These are phyloP conservation scores for Leistus spinibarbis DNA, from an alignment of 2,888 invertebrate genomes.

Conservation along the genomic window DNA sequence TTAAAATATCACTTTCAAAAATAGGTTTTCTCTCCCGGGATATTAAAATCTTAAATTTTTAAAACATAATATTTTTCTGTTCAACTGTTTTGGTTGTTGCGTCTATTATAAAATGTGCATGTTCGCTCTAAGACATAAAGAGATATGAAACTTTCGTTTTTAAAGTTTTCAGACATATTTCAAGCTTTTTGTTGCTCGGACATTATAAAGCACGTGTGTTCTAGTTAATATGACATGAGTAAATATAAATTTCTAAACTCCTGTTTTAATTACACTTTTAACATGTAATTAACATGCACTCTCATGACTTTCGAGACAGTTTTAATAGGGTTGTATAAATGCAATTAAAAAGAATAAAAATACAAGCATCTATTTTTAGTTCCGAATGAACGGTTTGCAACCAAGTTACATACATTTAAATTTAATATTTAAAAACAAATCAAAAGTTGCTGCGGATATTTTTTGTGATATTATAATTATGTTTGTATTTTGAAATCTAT, in stretches of 20 bases:
- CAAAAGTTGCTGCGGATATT: not conserved
- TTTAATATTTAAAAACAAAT: not conserved
- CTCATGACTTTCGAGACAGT: not conserved
- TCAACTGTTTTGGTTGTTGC: not conserved
- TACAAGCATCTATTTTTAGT: not conserved
- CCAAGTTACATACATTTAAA: not conserved
- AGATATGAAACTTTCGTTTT: not conserved
- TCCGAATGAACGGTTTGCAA: not conserved
- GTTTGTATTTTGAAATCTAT: too few relatives aligned
- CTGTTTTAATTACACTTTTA: not conserved
- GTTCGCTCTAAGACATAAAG: not conserved
- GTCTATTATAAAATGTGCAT: not conserved
- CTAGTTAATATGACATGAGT: not conserved
- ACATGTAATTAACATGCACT: not conserved
- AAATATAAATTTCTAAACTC: not conserved
- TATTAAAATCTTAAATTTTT: too few relatives aligned
- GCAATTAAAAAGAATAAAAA: not conserved
- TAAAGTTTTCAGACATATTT: not conserved
- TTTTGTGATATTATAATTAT: too few relatives aligned
- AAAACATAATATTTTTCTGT: not conserved
- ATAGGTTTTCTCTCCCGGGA: too few relatives aligned
- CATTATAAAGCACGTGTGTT: not conserved
- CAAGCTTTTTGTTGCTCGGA: not conserved
- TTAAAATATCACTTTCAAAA: too few relatives aligned
- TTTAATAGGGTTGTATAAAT: not conserved